Base-by-base conservation (phyloP, 2,888 invertebrate species). In the Tiliacea citrago region DNA sequence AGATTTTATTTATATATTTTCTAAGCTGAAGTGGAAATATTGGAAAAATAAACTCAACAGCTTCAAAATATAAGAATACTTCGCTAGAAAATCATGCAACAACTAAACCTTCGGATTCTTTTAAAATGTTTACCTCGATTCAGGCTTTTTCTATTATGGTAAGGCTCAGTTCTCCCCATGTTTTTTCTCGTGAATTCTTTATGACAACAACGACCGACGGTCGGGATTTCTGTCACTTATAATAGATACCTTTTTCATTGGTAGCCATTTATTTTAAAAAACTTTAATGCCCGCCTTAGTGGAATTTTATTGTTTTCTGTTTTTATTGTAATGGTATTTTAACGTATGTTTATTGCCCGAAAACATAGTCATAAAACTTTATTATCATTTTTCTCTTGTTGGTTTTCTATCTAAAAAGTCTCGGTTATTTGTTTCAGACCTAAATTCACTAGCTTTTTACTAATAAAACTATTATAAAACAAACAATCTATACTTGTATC, bases 231-330 rank as follows among this genome's bases (percentile, higher is more conserved):
- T 85, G 85, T 87, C 87, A 78, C 68, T 74, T 80, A 62, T 84
- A 82, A 85, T n/a, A n/a, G n/a, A n/a, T 85, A 66, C 81, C 67
- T 68, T 74, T 82, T 79, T 82, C 82, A 82, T 85, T 86, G 86
- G 77, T 70, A 55, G 68, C 67, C 74, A 81, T 86, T 84, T 86
- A 85, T 88, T 84, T 88, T 80, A 84, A 77, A 75, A 85, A 72
- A 65, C 49, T 68, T 70, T 62, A 71, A 62, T 57, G 68, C 49
- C 29, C 1, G 29, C 47, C 55, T 75, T 53, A 55, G 42, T 55
- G 47, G 45, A 12, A 12, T 71, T 61, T 60, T 67, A 58, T 65
- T 68, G 73, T 66, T 71, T 53, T 58, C 49, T 76, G 35, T 63
- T 82, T 81, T 76, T 77, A 67, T 67, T 63, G 21, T 68, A 42